Evolutionary conservation across 1,140 invertebrate genomes (phyloP).

Genomic region (Neodiprion virginianus): DNA sequence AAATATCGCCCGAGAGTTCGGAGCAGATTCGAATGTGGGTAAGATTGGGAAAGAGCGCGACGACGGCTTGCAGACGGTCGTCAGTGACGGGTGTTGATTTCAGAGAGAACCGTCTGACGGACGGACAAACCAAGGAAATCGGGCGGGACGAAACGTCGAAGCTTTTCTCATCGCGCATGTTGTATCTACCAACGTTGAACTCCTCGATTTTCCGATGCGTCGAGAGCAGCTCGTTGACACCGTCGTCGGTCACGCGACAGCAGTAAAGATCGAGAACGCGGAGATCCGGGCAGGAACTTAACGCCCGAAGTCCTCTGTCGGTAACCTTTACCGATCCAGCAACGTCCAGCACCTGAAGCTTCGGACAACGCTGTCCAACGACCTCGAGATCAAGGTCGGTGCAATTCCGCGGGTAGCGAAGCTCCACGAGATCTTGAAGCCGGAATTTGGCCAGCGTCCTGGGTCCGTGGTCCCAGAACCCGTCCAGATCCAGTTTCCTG

Average conservation of each 20-base stretch:
- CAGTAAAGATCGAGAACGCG: neutral
- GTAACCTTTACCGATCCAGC: neutral
- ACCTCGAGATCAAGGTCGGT: neutral
- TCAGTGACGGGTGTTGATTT: neutral
- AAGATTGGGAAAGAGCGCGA: neutral
- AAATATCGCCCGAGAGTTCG: neutral
- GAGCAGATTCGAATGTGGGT: neutral
- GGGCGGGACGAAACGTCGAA: neutral
- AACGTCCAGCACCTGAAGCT: neutral
- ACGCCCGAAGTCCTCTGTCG: neutral
- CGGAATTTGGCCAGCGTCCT: neutral
- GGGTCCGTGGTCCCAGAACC: neutral
- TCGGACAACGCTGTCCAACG: neutral
- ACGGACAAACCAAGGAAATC: neutral
- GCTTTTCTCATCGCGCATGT: neutral
- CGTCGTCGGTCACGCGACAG: neutral
- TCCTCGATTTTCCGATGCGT: neutral
- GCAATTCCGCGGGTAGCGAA: neutral
- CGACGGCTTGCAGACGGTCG: neutral
- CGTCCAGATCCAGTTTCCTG: neutral
- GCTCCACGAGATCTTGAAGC: neutral
- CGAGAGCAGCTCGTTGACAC: neutral
- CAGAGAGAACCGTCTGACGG: neutral
- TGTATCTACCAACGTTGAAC: neutral
- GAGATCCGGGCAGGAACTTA: neutral